phyloP scores from a whole-genome alignment of 2,888 invertebrate species.

The Ichneumon xanthorius region DNA sequence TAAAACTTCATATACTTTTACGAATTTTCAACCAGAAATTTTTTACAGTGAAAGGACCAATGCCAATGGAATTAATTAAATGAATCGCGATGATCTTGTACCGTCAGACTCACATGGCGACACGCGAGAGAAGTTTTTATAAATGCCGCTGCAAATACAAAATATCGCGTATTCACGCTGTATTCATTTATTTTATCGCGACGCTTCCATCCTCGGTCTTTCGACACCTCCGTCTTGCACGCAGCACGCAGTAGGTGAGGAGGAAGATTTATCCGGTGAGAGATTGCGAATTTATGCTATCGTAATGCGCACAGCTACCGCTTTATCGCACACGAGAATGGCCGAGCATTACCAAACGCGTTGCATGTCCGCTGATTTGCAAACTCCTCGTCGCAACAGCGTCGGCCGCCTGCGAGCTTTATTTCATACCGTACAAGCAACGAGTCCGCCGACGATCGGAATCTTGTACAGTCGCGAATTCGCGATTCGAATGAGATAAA shows the following conservation, averaged over 20 bases:
- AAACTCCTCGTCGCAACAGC: constrained; percentile 31
- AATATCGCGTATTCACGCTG: constrained; percentile 19
- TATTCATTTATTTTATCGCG: constrained; percentile 32
- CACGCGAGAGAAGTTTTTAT: neutral
- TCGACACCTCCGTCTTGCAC: constrained; percentile 55
- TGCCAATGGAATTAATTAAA: constrained; percentile 34
- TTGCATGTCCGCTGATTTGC: constrained; percentile 35
- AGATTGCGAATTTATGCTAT: constrained; percentile 53
- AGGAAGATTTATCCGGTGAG: constrained; percentile 53
- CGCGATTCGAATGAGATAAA: constrained; percentile 61
- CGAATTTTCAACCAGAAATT: too few species aligned
- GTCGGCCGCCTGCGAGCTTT: neutral
- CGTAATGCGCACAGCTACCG: constrained; percentile 4
- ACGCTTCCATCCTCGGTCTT: constrained; percentile 53
- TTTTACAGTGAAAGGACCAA: neutral
- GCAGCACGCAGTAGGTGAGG: constrained; percentile 13
- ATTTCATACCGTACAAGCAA: constrained; percentile 6
- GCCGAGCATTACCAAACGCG: constrained; percentile 24
- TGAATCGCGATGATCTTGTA: constrained; percentile 30
- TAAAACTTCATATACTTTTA: too few species aligned
- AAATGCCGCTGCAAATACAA: constrained; percentile 7
- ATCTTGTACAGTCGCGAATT: constrained; percentile 22
- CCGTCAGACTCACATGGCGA: neutral
- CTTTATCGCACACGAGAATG: constrained; percentile 29
- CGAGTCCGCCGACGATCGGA: constrained; percentile 12